These are phyloP conservation scores for Yponomeuta evonymella DNA, from an alignment of 2,888 invertebrate genomes.

Conservation along the genomic window DNA sequence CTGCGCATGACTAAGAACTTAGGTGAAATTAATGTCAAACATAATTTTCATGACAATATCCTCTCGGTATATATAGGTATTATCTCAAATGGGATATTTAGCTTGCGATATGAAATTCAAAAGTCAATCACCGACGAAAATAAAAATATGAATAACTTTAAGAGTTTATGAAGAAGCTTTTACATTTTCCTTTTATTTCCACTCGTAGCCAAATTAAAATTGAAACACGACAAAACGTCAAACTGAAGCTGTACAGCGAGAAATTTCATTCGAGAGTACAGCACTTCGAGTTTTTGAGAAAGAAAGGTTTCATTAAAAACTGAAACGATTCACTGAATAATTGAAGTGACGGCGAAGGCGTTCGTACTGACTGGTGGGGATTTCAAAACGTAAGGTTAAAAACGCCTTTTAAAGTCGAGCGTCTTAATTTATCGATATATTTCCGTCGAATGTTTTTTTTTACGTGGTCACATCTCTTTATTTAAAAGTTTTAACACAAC, in stretches of 20 bases:
- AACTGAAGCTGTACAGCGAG: background rate
- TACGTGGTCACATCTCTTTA: no score
- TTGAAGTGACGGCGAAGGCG: background rate
- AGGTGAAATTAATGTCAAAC: no score
- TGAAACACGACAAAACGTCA: slow-evolving; percentile 10
- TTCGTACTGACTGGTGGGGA: background rate
- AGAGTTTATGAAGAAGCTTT: slow-evolving; percentile 4
- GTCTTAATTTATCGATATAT: no score
- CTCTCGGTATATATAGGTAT: no score
- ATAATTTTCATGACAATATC: no score
- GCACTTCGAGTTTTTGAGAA: slow-evolving; percentile 5
- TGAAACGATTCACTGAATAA: slow-evolving; percentile 9
- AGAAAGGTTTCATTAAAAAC: slow-evolving; percentile 10
- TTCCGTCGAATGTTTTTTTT: no score
- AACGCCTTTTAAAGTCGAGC: background rate
- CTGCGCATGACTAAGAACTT: no score
- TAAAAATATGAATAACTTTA: background rate
- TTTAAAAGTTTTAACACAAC: no score
- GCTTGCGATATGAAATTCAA: background rate
- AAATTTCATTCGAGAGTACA: background rate
- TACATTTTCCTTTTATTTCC: background rate
- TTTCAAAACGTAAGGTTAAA: background rate
- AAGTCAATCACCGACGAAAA: background rate
- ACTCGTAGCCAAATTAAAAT: background rate
- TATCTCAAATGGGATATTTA: background rate